These are phyloP conservation scores for Xenus cinereus DNA, from an alignment of 2,113 vertebrate species.

Conservation along the genomic window DNA sequence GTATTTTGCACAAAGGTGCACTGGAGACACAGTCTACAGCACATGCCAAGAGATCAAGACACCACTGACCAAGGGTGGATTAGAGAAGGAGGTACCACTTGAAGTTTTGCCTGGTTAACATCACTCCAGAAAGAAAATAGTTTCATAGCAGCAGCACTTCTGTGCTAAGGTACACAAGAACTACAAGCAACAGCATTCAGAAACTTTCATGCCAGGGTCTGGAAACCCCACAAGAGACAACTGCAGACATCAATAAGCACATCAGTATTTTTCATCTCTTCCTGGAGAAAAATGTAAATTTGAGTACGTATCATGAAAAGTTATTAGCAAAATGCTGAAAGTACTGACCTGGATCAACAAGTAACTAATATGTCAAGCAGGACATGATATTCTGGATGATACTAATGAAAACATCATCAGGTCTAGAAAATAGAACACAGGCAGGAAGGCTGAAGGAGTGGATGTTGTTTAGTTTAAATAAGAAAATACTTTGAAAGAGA, in stretches of 20 bases:
- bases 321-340: background rate
- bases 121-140: background rate
- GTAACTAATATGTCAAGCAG: background rate
- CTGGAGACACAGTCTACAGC: background rate
- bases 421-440: background rate
- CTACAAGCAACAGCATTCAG: background rate
- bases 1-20: background rate
- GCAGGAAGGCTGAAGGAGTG: background rate
- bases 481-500: background rate
- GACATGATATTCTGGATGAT: background rate
- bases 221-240: background rate
- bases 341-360: background rate
- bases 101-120: background rate
- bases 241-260: background rate
- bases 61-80: background rate
- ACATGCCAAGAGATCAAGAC: background rate
- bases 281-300: background rate
- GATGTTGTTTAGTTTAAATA: background rate
- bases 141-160: background rate
- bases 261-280: background rate
- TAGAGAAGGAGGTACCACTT: background rate
- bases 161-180: background rate
- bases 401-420: background rate
- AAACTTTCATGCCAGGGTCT: background rate
- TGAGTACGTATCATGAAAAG: accelerated